Conservation (phyloP, 2,888 invertebrate genomes). For the Lasioglossum figueresi region DNA sequence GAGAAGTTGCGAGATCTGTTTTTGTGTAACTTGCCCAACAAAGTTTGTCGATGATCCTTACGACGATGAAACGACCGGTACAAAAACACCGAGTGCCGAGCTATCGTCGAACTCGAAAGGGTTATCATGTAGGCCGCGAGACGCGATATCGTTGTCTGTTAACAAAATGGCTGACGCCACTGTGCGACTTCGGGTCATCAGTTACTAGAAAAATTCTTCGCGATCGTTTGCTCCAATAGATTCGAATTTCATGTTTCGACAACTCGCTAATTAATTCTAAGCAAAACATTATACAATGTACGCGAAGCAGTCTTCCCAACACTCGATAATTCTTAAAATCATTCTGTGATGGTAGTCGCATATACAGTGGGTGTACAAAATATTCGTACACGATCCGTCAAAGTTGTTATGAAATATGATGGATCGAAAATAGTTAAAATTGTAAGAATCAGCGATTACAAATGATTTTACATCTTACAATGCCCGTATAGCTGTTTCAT, state of each 20-base stretch:
- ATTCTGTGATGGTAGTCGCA: neutral
- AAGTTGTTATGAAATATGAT: no score
- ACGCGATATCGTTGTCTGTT: constrained; percentile 77
- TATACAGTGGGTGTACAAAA: neutral
- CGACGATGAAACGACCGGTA: neutral
- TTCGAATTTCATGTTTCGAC: neutral
- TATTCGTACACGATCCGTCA: no score
- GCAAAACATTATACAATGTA: neutral
- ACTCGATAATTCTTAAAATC: neutral
- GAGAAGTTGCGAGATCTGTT: neutral
- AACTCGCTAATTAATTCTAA: neutral
- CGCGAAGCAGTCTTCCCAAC: neutral
- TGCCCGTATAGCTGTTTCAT: no score
- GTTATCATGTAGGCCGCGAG: constrained; percentile 80
- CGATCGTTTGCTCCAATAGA: neutral
- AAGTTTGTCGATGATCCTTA: constrained; percentile 17
- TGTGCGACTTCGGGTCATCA: constrained; percentile 54
- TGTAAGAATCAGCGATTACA: no score
- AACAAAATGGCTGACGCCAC: constrained; percentile 72
- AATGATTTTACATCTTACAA: no score
- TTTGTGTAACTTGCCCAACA: neutral
- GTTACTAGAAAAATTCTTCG: constrained; percentile 50
- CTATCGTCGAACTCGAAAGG: constrained; percentile 57
- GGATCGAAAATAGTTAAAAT: no score
- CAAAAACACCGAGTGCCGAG: constrained; percentile 26